Evolutionary conservation across 2,888 invertebrate species (phyloP), one percentile per base, ranked within the genome.

Genomic region (Drosophila silvestris): DNA sequence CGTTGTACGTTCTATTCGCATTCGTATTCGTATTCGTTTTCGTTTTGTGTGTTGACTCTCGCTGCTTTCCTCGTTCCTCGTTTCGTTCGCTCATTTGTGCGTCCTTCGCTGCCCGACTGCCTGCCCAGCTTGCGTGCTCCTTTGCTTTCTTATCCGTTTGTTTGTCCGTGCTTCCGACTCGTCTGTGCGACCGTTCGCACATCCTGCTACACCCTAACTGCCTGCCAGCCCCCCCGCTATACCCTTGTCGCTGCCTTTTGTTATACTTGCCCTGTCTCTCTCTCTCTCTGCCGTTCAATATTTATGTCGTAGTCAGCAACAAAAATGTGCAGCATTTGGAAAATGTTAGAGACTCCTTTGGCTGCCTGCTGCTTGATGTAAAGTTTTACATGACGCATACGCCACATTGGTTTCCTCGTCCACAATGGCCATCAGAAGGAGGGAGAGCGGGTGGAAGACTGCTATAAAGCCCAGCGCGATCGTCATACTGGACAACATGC

Each of bases 181-280:
- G 87, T 89, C 89, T 86, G 87, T 89, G 82, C 90, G 87, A 87
- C 91, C 84, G 91, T 86, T 82, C 87, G 90, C 79, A 86, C 82
- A 89, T 90, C 87, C 89, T 89, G 90, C 82, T 73, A 63, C 70
- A 67, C 50, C 76, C 75, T 28, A 47, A 54, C 63, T 44, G 57
- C 52, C 32, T 56, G 32, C 30, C 41, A 16, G 26, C 68, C 22
- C 7, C 53, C 12, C 60, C 10, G 3, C 28, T 51, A 56, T 68
- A 50, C 66, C 59, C 56, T 59, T 66, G 62, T 58, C 30, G 61
- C 62, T 69, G 58, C 53, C 65, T 66, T 62, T 58, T 69, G 68
- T 68, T 69, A 68, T 66, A 70, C 64, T 63, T 66, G 74, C 64
- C 26, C 47, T 33, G 39, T 47, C 47, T 44, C 44, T 44, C n/a